phyloP scores from a whole-genome alignment of 1,140 invertebrate species.

The Batillaria attramentaria region DNA sequence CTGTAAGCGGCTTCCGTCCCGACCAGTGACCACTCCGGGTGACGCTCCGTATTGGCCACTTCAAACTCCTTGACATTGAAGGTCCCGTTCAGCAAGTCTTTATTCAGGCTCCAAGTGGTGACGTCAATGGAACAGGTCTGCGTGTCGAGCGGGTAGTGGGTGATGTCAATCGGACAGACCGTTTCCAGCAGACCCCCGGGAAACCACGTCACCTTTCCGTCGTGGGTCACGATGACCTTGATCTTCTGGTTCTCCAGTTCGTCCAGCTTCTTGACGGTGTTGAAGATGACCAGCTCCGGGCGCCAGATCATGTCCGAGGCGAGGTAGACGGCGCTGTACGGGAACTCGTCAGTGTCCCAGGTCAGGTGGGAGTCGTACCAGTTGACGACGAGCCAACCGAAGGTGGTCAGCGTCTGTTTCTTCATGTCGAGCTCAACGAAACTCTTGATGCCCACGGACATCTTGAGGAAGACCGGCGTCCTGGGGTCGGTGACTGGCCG shows the following conservation, averaged over 20 bases:
- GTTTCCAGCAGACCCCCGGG: constrained; percentile 72
- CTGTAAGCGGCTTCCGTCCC: constrained; percentile 30
- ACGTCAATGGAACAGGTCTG: constrained; percentile 97
- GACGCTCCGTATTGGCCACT: background rate
- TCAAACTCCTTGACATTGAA: background rate
- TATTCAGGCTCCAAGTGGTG: constrained; percentile 91
- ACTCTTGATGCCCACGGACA: constrained; percentile 17
- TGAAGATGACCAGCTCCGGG: constrained; percentile 7
- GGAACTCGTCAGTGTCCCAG: constrained; percentile 6
- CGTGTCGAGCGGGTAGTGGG: constrained; percentile 82
- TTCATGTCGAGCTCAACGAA: constrained; percentile 26
- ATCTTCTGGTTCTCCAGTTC: constrained; percentile 12
- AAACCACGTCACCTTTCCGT: constrained; percentile 2
- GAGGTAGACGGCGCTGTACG: background rate
- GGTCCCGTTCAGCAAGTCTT: background rate
- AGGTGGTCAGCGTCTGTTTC: constrained; percentile 20
- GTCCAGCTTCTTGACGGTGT: constrained; percentile 17
- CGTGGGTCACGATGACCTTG: background rate
- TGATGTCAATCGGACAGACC: constrained; percentile 86
- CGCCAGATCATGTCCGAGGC: constrained; percentile 5
- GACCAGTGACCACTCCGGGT: constrained; percentile 8
- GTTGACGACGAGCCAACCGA: constrained; percentile 10
- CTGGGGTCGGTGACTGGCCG: background rate
- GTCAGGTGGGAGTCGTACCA: constrained; percentile 9
- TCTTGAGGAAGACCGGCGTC: background rate